Evolutionary conservation across 2,113 vertebrate species (phyloP).

Genomic region (Coracopsis vasa): DNA sequence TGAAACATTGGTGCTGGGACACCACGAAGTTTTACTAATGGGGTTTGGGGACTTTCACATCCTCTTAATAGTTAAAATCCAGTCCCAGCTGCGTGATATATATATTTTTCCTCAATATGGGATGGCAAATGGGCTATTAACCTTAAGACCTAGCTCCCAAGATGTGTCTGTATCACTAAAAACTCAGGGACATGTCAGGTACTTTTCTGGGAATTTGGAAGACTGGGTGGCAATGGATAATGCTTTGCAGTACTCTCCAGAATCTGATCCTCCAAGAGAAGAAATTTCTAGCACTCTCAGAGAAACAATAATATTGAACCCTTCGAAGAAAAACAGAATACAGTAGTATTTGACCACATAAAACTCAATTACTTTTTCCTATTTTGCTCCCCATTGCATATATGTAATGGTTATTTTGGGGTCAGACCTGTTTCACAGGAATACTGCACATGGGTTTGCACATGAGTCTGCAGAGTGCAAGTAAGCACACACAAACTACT

Average conservation of each 20-base stretch:
- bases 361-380: neutral
- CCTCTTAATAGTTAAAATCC: neutral
- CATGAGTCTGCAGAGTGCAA: neutral
- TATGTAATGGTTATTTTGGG: neutral
- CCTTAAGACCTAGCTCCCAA: neutral
- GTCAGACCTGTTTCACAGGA: neutral
- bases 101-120: neutral
- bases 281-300: neutral
- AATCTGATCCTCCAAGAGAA: neutral
- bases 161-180: neutral
- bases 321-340: neutral
- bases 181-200: neutral
- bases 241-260: neutral
- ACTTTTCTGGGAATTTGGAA: neutral
- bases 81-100: neutral
- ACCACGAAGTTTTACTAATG: neutral
- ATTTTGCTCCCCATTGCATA: neutral
- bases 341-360: neutral
- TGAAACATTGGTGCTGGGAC: neutral
- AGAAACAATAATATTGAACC: neutral
- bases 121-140: neutral
- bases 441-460: neutral
- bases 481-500: neutral
- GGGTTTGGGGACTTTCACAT: neutral
- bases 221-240: neutral